Base-by-base conservation (phyloP, 1,140 invertebrate species). In the Bombus breviceps region DNA sequence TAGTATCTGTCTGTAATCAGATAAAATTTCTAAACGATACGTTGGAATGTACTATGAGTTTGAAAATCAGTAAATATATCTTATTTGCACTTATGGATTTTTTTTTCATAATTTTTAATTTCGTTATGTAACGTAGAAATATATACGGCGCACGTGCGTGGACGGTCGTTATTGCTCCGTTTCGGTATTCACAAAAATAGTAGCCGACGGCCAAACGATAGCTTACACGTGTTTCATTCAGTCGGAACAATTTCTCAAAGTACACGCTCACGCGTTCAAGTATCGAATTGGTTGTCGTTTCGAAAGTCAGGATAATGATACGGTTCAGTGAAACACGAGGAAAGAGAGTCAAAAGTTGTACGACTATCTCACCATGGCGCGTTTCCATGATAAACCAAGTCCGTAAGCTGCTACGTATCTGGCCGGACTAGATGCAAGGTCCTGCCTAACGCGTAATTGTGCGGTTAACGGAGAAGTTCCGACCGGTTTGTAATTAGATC, bases 401-500 rank as follows among this genome's bases (percentile, higher is more conserved):
- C 15, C 3, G 25, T 28, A 25, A 15, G 6, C n/a, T 47, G 5
- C 41, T 62, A 59, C 25, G 57, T 73, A 53, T 34, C 59, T 4
- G 22, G 2, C n/a, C 25, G 43, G 83, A 68, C 68, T 57, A 76
- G 59, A 80, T 43, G 75, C 78, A 88, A 88, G 75, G 76, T 62
- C 84, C 43, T 81, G 66, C 32, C 34, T 66, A 71, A 64, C 79
- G 82, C 71, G 72, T 85, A 85, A 89, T 90, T 88, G 85, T 89
- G 59, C 37, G 64, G 69, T 88, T 89, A 79, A 87, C 74, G 81
- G 62, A 82, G 59, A 43, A 82, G 75, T 78, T 47, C 72, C 68
- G 79, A 82, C 88, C 66, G 86, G 74, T 66, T 85, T 32, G 75
- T 85, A 88, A 90, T 88, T 85, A 86, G 79, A 87, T 85, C 86